Evolutionary conservation across 2,113 vertebrate species (phyloP).

Genomic region (Chloropsis hardwickii): DNA sequence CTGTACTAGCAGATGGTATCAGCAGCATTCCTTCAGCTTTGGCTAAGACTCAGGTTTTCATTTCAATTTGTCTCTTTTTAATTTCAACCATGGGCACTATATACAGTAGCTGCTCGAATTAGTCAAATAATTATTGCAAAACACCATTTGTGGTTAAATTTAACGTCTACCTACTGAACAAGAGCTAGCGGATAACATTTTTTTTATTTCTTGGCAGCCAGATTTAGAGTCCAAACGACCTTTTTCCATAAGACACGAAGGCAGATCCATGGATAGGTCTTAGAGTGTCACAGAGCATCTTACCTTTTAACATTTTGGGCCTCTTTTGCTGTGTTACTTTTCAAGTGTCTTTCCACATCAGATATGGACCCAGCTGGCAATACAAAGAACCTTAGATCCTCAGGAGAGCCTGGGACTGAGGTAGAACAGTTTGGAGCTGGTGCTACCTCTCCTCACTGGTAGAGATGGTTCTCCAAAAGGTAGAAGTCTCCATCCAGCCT

Average conservation of each 20-base stretch:
- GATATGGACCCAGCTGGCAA: no score
- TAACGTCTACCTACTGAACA: background rate
- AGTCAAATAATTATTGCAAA: constrained; percentile 44
- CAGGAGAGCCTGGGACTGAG: background rate
- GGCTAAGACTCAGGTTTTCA: constrained; percentile 26
- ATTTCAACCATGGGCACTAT: constrained; percentile 9
- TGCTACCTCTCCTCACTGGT: accelerated
- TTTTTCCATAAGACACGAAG: background rate
- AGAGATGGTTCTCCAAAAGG: background rate
- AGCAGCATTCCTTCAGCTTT: background rate
- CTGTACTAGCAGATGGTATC: constrained; percentile 38
- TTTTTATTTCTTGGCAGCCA: background rate
- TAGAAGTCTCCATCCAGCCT: background rate
- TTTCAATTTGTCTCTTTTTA: constrained; percentile 46
- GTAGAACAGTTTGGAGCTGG: background rate
- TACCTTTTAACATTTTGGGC: background rate
- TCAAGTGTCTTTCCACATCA: background rate
- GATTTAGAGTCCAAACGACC: background rate
- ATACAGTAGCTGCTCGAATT: constrained; percentile 11
- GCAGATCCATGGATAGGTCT: background rate
- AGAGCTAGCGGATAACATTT: background rate
- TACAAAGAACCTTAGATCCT: background rate
- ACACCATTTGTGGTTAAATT: background rate
- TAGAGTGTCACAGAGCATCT: background rate
- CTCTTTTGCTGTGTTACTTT: background rate